phyloP scores from a whole-genome alignment of 2,797 vertebrate genomes.

The Megaceryle alcyon region DNA sequence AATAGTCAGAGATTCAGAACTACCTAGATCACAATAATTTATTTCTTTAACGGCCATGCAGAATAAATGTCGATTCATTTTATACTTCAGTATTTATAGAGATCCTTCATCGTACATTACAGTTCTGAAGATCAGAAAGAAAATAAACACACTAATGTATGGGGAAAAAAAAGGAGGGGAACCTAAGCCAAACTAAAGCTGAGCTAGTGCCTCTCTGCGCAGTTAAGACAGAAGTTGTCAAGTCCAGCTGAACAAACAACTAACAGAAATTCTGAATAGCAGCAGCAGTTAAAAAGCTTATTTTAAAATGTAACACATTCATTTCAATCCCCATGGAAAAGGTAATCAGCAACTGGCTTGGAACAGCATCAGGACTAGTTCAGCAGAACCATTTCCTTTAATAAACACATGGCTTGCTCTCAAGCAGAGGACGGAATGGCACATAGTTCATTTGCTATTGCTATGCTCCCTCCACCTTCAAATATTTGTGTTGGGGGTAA shows the following conservation, averaged over 20 bases:
- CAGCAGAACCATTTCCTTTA: conserved; percentile 69
- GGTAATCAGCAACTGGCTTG: conserved; percentile 60
- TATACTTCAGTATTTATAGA: conserved; percentile 8
- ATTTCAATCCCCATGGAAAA: conserved; percentile 62
- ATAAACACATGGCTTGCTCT: conserved; percentile 48
- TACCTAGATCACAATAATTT: not conserved
- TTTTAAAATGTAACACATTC: conserved; percentile 63
- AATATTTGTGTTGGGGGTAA: conserved; percentile 36
- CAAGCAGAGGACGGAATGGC: conserved; percentile 27
- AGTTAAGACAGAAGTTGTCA: conserved; percentile 51
- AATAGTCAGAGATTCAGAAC: not conserved
- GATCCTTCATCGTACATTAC: not conserved
- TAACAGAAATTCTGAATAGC: conserved; percentile 55
- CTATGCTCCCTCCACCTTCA: conserved; percentile 8
- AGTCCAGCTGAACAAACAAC: conserved; percentile 72
- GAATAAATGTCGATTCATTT: not conserved
- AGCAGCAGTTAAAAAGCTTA: conserved; percentile 61
- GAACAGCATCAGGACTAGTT: conserved; percentile 56
- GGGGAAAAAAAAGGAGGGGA: not conserved
- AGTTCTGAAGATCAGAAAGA: conserved; percentile 29
- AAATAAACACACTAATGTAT: conserved; percentile 32
- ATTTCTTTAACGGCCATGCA: not conserved
- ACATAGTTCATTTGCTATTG: conserved; percentile 33
- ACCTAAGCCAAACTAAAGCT: conserved; percentile 29
- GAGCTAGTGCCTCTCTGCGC: not conserved